These are phyloP conservation scores for Pachypanchax playfairii DNA, from an alignment of 2,113 vertebrate species.

Conservation along the genomic window DNA sequence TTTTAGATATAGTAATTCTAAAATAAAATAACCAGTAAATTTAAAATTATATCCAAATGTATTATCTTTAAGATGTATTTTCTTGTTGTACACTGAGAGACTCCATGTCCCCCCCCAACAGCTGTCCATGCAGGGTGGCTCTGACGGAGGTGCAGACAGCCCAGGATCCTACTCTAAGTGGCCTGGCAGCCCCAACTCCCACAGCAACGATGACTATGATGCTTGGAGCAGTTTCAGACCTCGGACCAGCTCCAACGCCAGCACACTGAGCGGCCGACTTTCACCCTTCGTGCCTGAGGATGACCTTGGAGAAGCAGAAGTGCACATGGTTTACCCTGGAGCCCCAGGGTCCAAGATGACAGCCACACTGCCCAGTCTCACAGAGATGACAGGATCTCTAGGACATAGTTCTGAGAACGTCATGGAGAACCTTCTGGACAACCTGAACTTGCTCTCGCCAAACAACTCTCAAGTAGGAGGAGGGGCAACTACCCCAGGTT, in stretches of 20 bases:
- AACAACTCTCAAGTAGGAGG: slow-evolving; percentile 83
- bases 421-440: slow-evolving; percentile 98
- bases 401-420: slow-evolving; percentile 88
- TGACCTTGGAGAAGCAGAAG: slow-evolving; percentile 89
- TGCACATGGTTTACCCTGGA: slow-evolving; percentile 91
- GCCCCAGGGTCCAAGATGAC: slow-evolving; percentile 89
- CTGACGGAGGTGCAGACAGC: slow-evolving; percentile 91
- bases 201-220: slow-evolving; percentile 97
- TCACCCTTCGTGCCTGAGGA: slow-evolving; percentile 97
- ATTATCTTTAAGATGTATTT: neutral
- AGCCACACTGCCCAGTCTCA: slow-evolving; percentile 93
- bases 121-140: slow-evolving; percentile 88
- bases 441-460: slow-evolving; percentile 94
- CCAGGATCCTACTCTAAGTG: slow-evolving; percentile 93
- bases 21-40: neutral
- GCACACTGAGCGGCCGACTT: slow-evolving; percentile 92
- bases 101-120: slow-evolving; percentile 44
- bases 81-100: slow-evolving; percentile 10
- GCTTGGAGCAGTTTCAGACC: slow-evolving; percentile 94
- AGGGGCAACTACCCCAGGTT: slow-evolving; percentile 79
- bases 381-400: slow-evolving; percentile 88
- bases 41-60: neutral
- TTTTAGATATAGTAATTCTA: too few relatives aligned
- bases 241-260: slow-evolving; percentile 95
- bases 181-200: slow-evolving; percentile 96